A percentile compares a stretch with the other conserved stretches of the same genome.
phyloP scores from a whole-genome alignment of 2,113 vertebrate species.

The Protomyctophum bolini region DNA sequence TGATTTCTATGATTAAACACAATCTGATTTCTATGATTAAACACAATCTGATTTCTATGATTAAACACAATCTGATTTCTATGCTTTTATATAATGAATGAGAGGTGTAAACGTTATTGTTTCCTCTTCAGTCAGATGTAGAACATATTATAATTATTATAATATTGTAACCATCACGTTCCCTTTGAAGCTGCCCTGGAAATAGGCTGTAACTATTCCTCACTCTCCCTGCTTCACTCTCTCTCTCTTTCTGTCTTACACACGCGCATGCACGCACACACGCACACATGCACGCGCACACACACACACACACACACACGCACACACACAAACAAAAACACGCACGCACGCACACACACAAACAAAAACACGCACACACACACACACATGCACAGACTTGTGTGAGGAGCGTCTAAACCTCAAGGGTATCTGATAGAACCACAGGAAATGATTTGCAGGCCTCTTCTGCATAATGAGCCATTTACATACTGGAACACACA shows the following conservation, averaged over 20 bases:
- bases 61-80: no score
- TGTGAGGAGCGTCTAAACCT: conserved; percentile 52
- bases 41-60: no score
- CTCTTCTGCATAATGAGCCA: conserved; percentile 52
- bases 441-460: conserved; percentile 72
- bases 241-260: not conserved
- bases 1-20: no score
- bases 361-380: not conserved
- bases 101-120: no score
- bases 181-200: not conserved
- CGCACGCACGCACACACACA: conserved; percentile 14
- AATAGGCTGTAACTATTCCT: conserved; percentile 13
- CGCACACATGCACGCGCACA: conserved; percentile 5
- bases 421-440: conserved; percentile 63
- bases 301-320: conserved; percentile 24
- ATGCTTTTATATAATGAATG: no score
- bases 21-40: no score
- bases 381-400: conserved; percentile 22
- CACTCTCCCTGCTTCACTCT: not conserved
- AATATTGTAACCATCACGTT: not conserved
- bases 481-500: conserved; percentile 56
- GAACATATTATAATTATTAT: no score
- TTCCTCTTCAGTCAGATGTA: no score
- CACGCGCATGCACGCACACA: not conserved
- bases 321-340: conserved; percentile 1